Conservation (phyloP, 1,140 invertebrate species). For the Ptiloglossa arizonensis region DNA sequence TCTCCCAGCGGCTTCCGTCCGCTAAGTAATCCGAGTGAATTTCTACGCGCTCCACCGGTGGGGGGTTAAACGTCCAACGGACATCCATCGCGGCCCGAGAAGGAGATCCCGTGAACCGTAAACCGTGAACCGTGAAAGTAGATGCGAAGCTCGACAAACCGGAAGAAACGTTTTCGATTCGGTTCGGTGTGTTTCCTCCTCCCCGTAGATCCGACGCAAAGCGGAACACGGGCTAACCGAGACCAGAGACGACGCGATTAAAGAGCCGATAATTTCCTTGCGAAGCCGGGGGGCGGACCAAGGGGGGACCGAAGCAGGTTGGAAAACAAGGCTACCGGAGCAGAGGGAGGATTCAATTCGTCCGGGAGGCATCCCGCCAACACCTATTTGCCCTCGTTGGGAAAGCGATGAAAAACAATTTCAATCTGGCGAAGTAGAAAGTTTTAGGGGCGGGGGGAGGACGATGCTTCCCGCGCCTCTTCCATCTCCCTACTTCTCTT, state of each 20-base stretch:
- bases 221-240: background rate
- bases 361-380: conserved; percentile 33
- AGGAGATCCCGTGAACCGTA: no score
- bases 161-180: background rate
- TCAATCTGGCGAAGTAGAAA: conserved; percentile 67
- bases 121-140: no score
- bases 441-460: conserved; percentile 55
- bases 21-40: no score
- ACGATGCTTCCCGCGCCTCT: conserved; percentile 25
- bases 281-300: background rate
- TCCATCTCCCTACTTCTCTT: conserved; percentile 29
- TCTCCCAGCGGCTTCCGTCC: no score
- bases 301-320: background rate
- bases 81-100: no score
- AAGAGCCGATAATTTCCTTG: conserved; percentile 32
- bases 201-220: background rate
- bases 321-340: background rate
- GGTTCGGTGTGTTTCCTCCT: background rate
- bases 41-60: no score
- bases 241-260: conserved; percentile 25
- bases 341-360: conserved; percentile 26
- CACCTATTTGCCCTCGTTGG: conserved; percentile 43
- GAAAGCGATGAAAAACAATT: conserved; percentile 64
- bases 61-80: no score
- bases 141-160: background rate